These are phyloP conservation scores for Mythimna impura DNA, from an alignment of 2,888 invertebrate species.

Conservation along the genomic window DNA sequence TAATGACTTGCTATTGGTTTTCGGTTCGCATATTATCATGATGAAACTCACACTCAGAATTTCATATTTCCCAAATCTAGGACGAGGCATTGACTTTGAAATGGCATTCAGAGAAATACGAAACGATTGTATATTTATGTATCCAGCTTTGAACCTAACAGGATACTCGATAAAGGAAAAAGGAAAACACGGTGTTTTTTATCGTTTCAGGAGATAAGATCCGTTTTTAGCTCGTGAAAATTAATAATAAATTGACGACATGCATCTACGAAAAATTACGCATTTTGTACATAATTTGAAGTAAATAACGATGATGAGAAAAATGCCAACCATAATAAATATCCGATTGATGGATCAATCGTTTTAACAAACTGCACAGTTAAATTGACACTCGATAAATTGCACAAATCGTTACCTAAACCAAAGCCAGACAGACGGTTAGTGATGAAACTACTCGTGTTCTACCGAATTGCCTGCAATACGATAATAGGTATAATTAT, in stretches of 20 bases:
- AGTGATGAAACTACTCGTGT: conserved; percentile 32
- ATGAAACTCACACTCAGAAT: conserved; percentile 48
- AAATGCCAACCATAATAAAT: not conserved
- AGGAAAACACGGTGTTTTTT: not conserved
- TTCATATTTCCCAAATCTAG: conserved; percentile 49
- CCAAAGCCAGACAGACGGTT: not conserved
- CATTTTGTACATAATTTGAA: not conserved
- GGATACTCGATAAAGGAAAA: conserved; percentile 22
- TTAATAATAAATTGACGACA: conserved; percentile 2
- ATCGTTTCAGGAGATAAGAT: conserved; percentile 1
- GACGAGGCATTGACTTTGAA: conserved; percentile 63
- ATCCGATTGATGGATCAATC: not conserved
- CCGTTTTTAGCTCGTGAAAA: not conserved
- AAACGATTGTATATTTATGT: conserved; percentile 26
- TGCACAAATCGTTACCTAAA: conserved; percentile 22
- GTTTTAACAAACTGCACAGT: not conserved
- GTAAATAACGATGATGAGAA: not conserved
- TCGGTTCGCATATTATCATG: conserved; percentile 11
- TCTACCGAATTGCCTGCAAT: conserved; percentile 7
- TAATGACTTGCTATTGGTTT: conserved; percentile 39
- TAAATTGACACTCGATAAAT: conserved; percentile 12
- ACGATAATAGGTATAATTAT: conserved; percentile 12
- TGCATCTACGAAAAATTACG: not conserved
- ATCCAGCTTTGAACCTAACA: conserved; percentile 15
- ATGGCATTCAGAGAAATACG: conserved; percentile 32